These are phyloP conservation scores for Griposia aprilina DNA, from an alignment of 2,888 invertebrate species.

Conservation along the genomic window DNA sequence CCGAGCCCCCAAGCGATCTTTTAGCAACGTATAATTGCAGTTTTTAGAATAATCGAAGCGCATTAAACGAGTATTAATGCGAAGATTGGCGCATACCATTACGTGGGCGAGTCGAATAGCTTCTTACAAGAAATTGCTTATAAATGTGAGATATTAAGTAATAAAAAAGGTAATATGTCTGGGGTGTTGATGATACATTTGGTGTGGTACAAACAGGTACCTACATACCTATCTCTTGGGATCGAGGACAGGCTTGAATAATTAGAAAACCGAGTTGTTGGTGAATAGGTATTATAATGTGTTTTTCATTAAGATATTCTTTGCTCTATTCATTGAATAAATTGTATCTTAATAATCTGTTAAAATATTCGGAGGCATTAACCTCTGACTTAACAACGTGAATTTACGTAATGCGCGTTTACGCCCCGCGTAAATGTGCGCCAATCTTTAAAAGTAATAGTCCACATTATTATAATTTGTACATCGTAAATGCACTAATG, in stretches of 20 bases:
- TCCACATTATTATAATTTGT: conserved; percentile 58
- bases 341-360: conserved; percentile 15
- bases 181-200: conserved; percentile 50
- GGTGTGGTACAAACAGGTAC: conserved; percentile 45
- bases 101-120: conserved; percentile 59
- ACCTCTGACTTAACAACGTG: not conserved
- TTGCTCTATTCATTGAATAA: conserved; percentile 36
- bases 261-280: conserved; percentile 32
- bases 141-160: conserved; percentile 60
- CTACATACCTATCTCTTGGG: not conserved
- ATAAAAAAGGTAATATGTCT: conserved; percentile 53
- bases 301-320: conserved; percentile 14
- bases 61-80: conserved; percentile 60
- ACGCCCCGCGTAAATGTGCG: not conserved
- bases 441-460: not conserved
- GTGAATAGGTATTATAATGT: conserved; percentile 16
- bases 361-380: conserved; percentile 26
- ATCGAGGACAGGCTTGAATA: conserved; percentile 19
- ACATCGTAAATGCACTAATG: conserved; percentile 65
- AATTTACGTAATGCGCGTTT: conserved; percentile 28
- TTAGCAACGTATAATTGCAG: conserved; percentile 65
- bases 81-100: conserved; percentile 61
- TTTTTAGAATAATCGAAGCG: conserved; percentile 47
- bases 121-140: conserved; percentile 62
- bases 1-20: conserved; percentile 49